Evolutionary conservation across 2,113 vertebrate species (phyloP).

Genomic region (Vicugna pacos): DNA sequence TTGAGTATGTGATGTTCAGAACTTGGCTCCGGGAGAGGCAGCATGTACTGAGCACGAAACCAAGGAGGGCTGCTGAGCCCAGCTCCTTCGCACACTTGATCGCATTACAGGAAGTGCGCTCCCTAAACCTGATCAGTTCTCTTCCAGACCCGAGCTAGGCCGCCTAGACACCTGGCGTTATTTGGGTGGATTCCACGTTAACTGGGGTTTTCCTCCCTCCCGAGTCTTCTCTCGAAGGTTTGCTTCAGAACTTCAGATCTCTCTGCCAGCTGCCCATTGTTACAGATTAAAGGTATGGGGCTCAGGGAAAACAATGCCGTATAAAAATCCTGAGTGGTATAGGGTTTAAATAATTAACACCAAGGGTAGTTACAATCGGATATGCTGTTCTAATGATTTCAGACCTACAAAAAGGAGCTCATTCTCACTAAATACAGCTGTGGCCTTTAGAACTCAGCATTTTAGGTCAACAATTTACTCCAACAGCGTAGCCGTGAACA

Average conservation of each 20-base stretch:
- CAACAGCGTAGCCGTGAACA: not conserved
- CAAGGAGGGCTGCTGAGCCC: accelerated
- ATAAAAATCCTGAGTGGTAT: not conserved
- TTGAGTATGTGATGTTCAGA: not conserved
- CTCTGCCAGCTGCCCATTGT: accelerated
- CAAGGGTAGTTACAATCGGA: not conserved
- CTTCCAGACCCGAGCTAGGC: not conserved
- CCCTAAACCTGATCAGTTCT: not conserved
- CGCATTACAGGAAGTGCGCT: accelerated
- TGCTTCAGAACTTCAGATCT: not conserved
- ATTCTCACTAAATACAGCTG: accelerated
- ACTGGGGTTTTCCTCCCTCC: not conserved
- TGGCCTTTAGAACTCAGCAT: too few relatives aligned
- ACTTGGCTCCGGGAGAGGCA: not conserved
- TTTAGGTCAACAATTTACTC: not conserved
- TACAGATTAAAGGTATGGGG: not conserved
- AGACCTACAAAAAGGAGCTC: not conserved
- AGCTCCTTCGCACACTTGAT: accelerated
- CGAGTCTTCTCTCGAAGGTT: not conserved
- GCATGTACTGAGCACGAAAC: not conserved
- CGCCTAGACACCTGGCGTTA: not conserved
- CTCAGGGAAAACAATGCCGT: accelerated
- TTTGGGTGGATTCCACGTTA: not conserved
- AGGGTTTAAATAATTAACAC: not conserved
- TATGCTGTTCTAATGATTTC: accelerated